Evolutionary conservation across 2,888 invertebrate genomes (phyloP).

Genomic region (Amphipyra berbera): DNA sequence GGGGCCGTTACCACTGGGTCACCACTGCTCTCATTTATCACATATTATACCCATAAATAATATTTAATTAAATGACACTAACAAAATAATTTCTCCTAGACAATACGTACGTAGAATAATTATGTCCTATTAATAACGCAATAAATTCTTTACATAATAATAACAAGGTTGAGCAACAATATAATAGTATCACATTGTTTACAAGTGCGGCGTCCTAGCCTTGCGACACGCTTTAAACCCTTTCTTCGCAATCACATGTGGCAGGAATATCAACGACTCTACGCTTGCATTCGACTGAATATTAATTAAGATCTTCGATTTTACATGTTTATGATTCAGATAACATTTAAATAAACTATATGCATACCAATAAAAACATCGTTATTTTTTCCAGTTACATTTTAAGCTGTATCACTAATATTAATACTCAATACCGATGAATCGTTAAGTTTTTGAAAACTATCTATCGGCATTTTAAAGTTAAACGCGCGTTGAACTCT

Average conservation of each 20-base stretch:
- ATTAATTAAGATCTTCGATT: slow-evolving; percentile 26
- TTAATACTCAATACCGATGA: too few species aligned
- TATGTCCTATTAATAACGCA: slow-evolving; percentile 39
- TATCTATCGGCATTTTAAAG: too few species aligned
- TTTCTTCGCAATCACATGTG: slow-evolving; percentile 63
- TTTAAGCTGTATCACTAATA: too few species aligned
- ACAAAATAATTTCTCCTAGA: slow-evolving; percentile 10
- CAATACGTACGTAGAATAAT: slow-evolving; percentile 18
- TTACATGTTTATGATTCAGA: slow-evolving; percentile 22
- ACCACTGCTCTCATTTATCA: too few species aligned
- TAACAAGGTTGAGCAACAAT: slow-evolving; percentile 49
- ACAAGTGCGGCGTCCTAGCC: slow-evolving; percentile 39
- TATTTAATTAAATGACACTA: not conserved
- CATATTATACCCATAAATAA: too few species aligned
- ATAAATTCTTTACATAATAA: slow-evolving; percentile 44
- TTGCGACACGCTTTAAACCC: slow-evolving; percentile 58
- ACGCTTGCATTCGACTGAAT: slow-evolving; percentile 40
- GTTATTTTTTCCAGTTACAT: too few species aligned
- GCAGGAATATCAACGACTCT: slow-evolving; percentile 59
- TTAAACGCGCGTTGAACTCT: slow-evolving; percentile 41
- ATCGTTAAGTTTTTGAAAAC: too few species aligned
- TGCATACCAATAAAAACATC: too few species aligned
- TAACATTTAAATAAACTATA: not conserved
- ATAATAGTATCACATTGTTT: slow-evolving; percentile 48
- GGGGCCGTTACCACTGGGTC: too few species aligned